Percentiles rank a stretch among this genome's conserved stretches.
These are phyloP conservation scores for Tipula vernalis DNA, from an alignment of 2,888 invertebrate genomes.

Conservation along the genomic window DNA sequence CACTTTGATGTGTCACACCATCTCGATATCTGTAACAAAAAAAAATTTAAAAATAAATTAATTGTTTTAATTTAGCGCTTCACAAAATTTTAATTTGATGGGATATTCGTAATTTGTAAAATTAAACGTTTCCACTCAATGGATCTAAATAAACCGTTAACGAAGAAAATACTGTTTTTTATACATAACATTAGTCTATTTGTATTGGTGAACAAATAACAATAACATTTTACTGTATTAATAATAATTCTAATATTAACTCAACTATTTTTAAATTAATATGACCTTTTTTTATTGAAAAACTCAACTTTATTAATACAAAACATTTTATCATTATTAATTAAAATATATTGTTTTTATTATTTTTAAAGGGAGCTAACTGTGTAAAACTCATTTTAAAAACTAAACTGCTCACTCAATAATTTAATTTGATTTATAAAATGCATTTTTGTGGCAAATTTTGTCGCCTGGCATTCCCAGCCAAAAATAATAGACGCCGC, in stretches of 20 bases:
- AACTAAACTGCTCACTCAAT: neutral
- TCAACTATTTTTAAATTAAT: neutral
- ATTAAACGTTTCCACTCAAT: neutral
- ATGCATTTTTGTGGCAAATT: neutral
- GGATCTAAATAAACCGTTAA: neutral
- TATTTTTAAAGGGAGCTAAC: neutral
- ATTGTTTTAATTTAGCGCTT: neutral
- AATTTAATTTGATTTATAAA: neutral
- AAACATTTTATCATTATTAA: neutral
- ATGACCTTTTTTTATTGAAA: neutral
- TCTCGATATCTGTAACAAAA: slow-evolving; percentile 56
- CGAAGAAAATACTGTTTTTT: neutral
- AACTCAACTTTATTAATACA: neutral
- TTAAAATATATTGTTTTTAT: neutral
- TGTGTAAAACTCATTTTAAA: neutral
- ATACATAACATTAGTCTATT: neutral
- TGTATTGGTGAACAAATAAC: neutral
- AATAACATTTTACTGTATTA: neutral
- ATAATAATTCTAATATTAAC: neutral
- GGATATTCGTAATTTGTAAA: neutral
- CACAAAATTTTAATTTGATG: neutral
- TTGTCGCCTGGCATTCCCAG: neutral
- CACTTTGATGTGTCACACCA: slow-evolving; percentile 64
- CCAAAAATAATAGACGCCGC: neutral
- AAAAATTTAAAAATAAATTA: neutral